Conservation (phyloP, 2,797 vertebrate genomes). For the Australoheros facetus region DNA sequence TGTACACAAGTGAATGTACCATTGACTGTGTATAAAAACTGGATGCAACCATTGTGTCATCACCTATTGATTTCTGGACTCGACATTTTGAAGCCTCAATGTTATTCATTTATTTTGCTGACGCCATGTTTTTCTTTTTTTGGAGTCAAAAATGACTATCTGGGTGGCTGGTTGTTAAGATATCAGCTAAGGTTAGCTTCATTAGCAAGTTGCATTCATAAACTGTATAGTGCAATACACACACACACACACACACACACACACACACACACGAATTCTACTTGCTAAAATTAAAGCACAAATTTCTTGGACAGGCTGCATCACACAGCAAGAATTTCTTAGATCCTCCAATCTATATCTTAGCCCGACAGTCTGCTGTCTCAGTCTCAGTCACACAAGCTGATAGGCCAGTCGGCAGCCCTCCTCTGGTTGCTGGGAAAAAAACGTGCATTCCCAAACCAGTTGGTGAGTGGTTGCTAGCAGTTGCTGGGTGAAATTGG, state of each 20-base stretch:
- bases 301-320: not conserved
- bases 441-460: not conserved
- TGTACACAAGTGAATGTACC: no score
- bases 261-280: not conserved
- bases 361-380: no score
- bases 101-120: not conserved
- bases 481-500: not conserved
- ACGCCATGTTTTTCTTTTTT: not conserved
- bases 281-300: not conserved
- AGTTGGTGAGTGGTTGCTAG: not conserved
- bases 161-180: not conserved
- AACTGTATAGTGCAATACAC: not conserved
- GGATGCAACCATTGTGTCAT: not conserved
- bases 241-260: not conserved
- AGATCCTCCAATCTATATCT: not conserved
- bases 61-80: no score
- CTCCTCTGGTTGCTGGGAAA: not conserved
- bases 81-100: not conserved
- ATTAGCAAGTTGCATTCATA: not conserved
- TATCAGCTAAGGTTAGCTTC: not conserved
- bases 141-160: not conserved
- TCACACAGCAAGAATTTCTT: not conserved
- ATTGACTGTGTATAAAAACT: not conserved
- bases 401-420: not conserved
- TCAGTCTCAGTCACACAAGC: not conserved